These are phyloP conservation scores for Fissipunctia ypsillon DNA, from an alignment of 2,888 invertebrate species.

Conservation along the genomic window DNA sequence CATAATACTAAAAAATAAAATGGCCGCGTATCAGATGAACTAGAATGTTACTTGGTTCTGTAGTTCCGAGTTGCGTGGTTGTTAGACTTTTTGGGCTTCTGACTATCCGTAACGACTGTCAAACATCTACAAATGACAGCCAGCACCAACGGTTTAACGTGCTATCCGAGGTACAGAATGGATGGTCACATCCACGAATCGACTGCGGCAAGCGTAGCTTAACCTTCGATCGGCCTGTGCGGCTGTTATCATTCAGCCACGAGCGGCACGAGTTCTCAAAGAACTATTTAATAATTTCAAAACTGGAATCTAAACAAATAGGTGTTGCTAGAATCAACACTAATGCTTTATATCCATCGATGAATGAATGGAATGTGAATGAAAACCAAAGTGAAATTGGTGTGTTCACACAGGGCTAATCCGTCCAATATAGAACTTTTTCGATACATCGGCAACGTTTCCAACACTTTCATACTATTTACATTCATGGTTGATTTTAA, in stretches of 20 bases:
- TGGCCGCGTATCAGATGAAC: constrained; percentile 6
- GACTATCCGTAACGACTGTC: not conserved
- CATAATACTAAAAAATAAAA: constrained; percentile 61
- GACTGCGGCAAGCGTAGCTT: not conserved
- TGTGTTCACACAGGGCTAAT: constrained; percentile 12
- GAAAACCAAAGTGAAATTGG: constrained; percentile 18
- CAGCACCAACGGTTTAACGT: not conserved
- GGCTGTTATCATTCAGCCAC: not conserved
- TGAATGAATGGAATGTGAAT: constrained; percentile 8
- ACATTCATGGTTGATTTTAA: not conserved
- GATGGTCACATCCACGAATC: not conserved
- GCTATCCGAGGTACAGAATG: not conserved
- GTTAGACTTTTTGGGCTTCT: not conserved
- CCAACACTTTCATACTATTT: not conserved
- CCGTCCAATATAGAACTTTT: constrained; percentile 12
- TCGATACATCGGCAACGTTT: constrained; percentile 1
- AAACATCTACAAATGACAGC: too few relatives aligned
- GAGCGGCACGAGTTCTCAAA: not conserved
- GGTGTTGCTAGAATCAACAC: not conserved
- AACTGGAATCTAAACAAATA: not conserved
- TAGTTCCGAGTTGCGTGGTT: not conserved
- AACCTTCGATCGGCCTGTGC: not conserved
- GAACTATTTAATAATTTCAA: not conserved
- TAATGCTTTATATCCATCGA: not conserved
- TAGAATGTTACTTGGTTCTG: constrained; percentile 30